phyloP scores from a whole-genome alignment of 2,797 vertebrate species.

The Aulostomus chinensis region DNA sequence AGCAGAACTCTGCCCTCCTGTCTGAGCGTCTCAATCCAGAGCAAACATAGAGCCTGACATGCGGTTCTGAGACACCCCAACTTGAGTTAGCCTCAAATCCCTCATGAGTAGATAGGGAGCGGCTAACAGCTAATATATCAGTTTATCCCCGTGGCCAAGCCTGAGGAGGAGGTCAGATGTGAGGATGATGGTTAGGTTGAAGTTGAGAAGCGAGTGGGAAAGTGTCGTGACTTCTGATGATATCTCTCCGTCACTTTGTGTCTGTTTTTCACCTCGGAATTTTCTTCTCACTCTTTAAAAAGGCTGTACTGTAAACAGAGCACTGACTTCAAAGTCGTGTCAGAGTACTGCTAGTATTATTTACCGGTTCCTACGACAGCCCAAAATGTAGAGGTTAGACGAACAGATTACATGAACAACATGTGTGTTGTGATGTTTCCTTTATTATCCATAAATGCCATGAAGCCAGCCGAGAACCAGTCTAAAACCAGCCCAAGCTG shows the following conservation, averaged over 20 bases:
- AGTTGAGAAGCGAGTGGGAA: slow-evolving; percentile 28
- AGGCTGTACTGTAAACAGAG: too few species aligned
- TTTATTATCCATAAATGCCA: too few species aligned
- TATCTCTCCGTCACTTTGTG: slow-evolving; percentile 8
- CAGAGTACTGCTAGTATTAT: too few species aligned
- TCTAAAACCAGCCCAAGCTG: too few species aligned
- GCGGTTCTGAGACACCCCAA: slow-evolving; percentile 11
- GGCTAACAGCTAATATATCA: slow-evolving; percentile 44
- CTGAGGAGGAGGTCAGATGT: slow-evolving; percentile 12
- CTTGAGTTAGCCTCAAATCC: slow-evolving; percentile 18
- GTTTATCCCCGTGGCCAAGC: slow-evolving; percentile 5
- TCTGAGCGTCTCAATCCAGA: slow-evolving; percentile 11
- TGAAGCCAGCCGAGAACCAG: too few species aligned
- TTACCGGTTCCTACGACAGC: too few species aligned
- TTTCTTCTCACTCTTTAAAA: slow-evolving; percentile 6
- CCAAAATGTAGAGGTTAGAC: too few species aligned
- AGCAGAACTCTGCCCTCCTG: slow-evolving; percentile 7
- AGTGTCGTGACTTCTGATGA: slow-evolving; percentile 21
- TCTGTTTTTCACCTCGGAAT: slow-evolving; percentile 13
- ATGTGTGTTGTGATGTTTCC: too few species aligned
- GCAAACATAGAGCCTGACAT: slow-evolving; percentile 21
- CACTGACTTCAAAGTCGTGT: too few species aligned
- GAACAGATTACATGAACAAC: too few species aligned
- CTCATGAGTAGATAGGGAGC: slow-evolving; percentile 16
- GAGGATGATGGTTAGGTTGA: slow-evolving; percentile 21